These are phyloP conservation scores for Todus mexicanus DNA, from an alignment of 2,797 vertebrate genomes.

Conservation along the genomic window DNA sequence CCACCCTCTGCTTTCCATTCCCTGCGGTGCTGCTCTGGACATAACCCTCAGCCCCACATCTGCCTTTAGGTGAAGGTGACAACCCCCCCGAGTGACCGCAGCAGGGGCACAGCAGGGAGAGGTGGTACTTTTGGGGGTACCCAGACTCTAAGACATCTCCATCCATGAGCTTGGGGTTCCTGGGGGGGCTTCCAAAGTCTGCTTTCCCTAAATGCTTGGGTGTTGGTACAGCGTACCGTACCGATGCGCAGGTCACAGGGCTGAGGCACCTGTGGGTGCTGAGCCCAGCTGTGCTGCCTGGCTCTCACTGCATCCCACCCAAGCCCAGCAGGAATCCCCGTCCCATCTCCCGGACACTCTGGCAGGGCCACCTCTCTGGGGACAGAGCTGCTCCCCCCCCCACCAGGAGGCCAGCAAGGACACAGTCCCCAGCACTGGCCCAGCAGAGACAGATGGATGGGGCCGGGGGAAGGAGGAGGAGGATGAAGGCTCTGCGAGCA, in stretches of 20 bases:
- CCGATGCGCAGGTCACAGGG: no score
- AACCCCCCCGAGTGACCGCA: neutral
- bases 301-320: neutral
- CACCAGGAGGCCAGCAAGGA: neutral
- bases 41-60: neutral
- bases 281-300: fast-evolving
- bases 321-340: neutral
- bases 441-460: neutral
- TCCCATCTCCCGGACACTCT: neutral
- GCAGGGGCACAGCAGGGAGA: neutral
- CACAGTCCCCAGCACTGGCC: neutral
- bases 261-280: neutral
- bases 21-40: neutral
- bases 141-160: neutral
- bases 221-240: neutral
- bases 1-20: neutral
- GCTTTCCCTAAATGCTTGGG: neutral
- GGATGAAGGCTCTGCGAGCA: neutral
- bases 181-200: neutral
- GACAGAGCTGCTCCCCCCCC: neutral
- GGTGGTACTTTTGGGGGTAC: neutral
- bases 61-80: neutral
- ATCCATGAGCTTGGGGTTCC: neutral
- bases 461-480: neutral
- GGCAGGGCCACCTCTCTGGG: neutral